Evolutionary conservation across 2,113 vertebrate species (phyloP), one percentile per base, ranked within the genome.

Genomic region (Crotalus viridis): DNA sequence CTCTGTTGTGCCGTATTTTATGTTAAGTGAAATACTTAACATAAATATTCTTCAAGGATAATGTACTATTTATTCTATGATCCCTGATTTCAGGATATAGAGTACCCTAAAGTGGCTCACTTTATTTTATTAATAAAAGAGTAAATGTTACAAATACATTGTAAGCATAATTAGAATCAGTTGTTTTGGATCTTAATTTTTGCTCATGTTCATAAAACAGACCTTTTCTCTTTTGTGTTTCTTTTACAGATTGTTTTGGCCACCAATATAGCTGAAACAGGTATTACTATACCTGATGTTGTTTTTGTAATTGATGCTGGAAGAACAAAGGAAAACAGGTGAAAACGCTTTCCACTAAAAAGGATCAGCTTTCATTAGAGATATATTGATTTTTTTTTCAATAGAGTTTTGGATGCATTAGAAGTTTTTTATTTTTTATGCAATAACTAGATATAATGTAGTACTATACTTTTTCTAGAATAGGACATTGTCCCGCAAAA

Each of bases 251-350:
- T 99, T 92, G 99, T 99, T 93, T 97, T 99, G 97, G 99, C 99
- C 52, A 99, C 99, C 39, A 99, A 99, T 97, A 99, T 99, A 89
- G 99, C 99, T 33, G 99, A 99, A 96, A 99, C 99, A 0, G 99
- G 99, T 56, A 99, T 99, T 96, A 99, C 99, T 0, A 99, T 99
- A 96, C 99, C 99, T 74, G 99, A 99, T 93, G 99, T 99, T 33
- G 98, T 99, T 91, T 99, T 99, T 94, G 99, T 99, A 95, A 98
- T 99, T 87, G 99, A 99, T 94, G 97, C 98, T 26, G 99, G 99
- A 64, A 99, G 98, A 96, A 99, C 99, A 22, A 99, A 99, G 97
- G 99, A 99, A 97, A 99, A 99, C 91, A 99, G 99, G 99, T 99
- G 97, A 98, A 97, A 51, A 92, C 61, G 89, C 13, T 39, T 24